Percentiles rank a stretch among this genome's conserved stretches.
Evolutionary conservation across 1,140 invertebrate species (phyloP).

Genomic region (Drosophila nikananu): DNA sequence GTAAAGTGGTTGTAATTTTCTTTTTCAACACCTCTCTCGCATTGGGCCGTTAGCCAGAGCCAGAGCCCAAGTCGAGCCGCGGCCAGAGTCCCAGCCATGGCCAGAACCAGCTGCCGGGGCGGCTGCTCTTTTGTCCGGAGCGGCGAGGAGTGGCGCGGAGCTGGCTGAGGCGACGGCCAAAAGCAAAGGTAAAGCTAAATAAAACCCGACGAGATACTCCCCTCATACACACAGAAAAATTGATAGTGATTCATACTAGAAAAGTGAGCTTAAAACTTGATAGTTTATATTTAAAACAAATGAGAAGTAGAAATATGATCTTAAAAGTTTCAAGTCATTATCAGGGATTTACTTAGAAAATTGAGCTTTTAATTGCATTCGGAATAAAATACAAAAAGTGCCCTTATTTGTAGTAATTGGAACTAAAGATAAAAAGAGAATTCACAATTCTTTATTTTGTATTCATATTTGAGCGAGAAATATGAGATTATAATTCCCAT

Average conservation of each 20-base stretch:
- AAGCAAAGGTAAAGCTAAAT: conserved; percentile 54
- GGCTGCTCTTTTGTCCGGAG: conserved; percentile 69
- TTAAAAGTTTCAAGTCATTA: background rate
- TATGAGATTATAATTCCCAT: background rate
- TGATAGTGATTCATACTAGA: background rate
- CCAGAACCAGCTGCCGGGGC: conserved; percentile 61
- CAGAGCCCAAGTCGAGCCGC: conserved; percentile 44
- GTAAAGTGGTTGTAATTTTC: conserved; percentile 84
- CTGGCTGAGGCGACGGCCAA: conserved; percentile 23
- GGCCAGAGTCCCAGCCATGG: conserved; percentile 42
- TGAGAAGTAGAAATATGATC: background rate
- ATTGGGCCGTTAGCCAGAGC: conserved; percentile 77
- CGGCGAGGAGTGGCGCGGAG: conserved; percentile 17
- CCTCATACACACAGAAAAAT: conserved; percentile 27
- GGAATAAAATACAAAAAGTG: background rate
- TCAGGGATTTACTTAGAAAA: background rate
- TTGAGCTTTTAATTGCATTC: background rate
- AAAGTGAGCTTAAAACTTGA: background rate
- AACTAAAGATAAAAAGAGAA: background rate
- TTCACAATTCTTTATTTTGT: background rate
- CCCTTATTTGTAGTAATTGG: background rate
- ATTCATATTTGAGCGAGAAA: background rate
- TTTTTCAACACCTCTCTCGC: conserved; percentile 83
- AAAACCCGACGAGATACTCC: conserved; percentile 53
- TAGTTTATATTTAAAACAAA: background rate